Conservation (phyloP, 2,797 vertebrate genomes). For the Rhyacichthys aspro region DNA sequence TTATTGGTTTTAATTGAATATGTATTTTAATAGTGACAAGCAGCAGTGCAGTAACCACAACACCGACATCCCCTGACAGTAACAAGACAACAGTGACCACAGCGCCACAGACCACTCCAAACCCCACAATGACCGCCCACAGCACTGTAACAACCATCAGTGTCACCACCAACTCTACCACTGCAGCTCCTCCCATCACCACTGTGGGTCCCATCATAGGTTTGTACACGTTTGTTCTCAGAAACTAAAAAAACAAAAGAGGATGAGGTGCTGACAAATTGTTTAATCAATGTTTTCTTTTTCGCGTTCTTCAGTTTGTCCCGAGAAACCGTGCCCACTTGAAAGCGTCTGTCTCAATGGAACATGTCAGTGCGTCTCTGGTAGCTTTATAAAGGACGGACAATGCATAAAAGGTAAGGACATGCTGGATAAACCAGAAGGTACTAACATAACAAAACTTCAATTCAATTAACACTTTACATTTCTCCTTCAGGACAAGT, state of each 20-base stretch:
- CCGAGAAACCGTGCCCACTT: slow-evolving; percentile 58
- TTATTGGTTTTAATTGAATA: slow-evolving; percentile 1
- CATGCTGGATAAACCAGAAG: not conserved
- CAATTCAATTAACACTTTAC: not conserved
- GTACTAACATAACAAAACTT: not conserved
- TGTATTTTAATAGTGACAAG: slow-evolving; percentile 14
- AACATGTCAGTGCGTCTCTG: slow-evolving; percentile 76
- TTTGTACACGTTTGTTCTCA: slow-evolving; percentile 21
- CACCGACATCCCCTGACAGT: not conserved
- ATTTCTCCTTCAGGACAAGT: slow-evolving; percentile 62
- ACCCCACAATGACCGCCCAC: not conserved
- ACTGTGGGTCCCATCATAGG: slow-evolving; percentile 34
- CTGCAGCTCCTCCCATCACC: slow-evolving; percentile 15
- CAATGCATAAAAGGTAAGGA: slow-evolving; percentile 67
- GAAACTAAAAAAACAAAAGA: too few species aligned
- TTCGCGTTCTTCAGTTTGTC: slow-evolving; percentile 59
- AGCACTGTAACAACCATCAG: not conserved
- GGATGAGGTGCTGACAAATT: not conserved
- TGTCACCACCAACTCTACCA: slow-evolving; percentile 14
- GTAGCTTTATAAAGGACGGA: slow-evolving; percentile 48
- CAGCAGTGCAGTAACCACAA: not conserved
- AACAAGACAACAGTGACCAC: not conserved
- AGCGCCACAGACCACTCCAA: slow-evolving; percentile 5
- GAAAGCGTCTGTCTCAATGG: slow-evolving; percentile 64
- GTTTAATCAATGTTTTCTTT: not conserved